Evolutionary conservation across 2,888 invertebrate genomes (phyloP).

Genomic region (Coelogynopora nodosa): DNA sequence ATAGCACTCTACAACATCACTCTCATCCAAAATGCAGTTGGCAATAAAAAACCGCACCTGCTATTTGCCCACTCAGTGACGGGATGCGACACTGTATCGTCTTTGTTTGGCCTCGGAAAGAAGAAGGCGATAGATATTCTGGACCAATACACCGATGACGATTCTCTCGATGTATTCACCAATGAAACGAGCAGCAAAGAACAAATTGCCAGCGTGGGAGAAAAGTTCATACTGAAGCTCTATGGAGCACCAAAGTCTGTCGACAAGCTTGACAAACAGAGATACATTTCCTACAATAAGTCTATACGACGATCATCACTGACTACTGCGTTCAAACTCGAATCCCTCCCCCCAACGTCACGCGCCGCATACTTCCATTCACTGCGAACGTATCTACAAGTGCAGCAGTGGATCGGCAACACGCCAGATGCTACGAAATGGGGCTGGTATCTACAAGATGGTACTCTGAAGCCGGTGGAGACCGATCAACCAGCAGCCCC

Average conservation of each 20-base stretch:
- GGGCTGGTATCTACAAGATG: conserved; percentile 31
- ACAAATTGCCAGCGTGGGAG: conserved; percentile 27
- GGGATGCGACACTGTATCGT: conserved; percentile 14
- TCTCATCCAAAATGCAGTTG: conserved; percentile 3
- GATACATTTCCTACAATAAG: conserved; percentile 29
- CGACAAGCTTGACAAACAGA: conserved; percentile 19
- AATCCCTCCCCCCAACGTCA: conserved; percentile 31
- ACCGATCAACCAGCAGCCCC: conserved; percentile 29
- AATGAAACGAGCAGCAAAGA: conserved; percentile 29
- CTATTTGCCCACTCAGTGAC: conserved; percentile 11
- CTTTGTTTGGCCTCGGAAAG: conserved; percentile 5
- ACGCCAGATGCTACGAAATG: conserved; percentile 31
- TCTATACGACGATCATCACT: conserved; percentile 27
- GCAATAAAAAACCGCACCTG: neutral
- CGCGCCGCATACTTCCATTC: conserved; percentile 25
- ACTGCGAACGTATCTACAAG: conserved; percentile 27
- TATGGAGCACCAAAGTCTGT: conserved; percentile 31
- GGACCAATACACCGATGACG: neutral
- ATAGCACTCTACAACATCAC: neutral
- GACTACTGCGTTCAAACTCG: conserved; percentile 31
- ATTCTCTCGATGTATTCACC: conserved; percentile 31
- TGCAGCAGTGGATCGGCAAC: conserved; percentile 31
- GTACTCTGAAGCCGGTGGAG: conserved; percentile 31
- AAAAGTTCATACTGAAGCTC: conserved; percentile 31
- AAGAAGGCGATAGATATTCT: neutral